Base-by-base conservation (phyloP, 1,140 invertebrate species). In the Drosophila seguyi region DNA sequence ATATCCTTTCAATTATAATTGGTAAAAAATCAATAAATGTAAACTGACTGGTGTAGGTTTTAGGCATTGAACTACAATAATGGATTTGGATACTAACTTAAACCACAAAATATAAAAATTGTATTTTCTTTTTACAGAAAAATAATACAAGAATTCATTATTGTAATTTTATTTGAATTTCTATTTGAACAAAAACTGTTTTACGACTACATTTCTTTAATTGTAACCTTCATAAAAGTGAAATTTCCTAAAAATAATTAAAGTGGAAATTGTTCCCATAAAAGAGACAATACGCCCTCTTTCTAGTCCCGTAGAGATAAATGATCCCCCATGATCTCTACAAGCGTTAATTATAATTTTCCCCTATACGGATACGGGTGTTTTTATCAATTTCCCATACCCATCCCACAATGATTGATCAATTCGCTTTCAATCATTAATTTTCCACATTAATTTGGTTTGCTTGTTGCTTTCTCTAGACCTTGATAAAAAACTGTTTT, bases 381-480 rank as follows among this genome's bases (percentile, higher is more conserved):
- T 18, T 25, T 22, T n/a, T 34, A 36, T 66, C 27, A 18, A 34
- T 55, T 38, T 22, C 36, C 44, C 18, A 25, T 56, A 41, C 22
- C 22, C 53, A 44, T 36, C 22, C 16, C 22, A 29, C 29, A 36
- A 29, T 53, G 29, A 69, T 36, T 67, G 47, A 69, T 68, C 29
- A 42, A 69, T 42, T 68, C 22, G 13, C 20, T 25, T 65, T 68
- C 6, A 20, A 36, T 44, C 29, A 44, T 36, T 36, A n/a, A 52
- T 66, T 50, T 45, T 27, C 25, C n/a, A 10, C 20, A 34, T 27
- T 66, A 27, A 42, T 27, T 41, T 36, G 10, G 31, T 63, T 13
- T 48, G n/a, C 22, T 16, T 27, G 1, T 14, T 29, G 27, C n/a
- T 18, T 45, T 62, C 25, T n/a, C 45, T 20, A 4, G 60, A 22